Evolutionary conservation across 2,888 invertebrate genomes (phyloP).

Genomic region (Siphonodentalium dalli): DNA sequence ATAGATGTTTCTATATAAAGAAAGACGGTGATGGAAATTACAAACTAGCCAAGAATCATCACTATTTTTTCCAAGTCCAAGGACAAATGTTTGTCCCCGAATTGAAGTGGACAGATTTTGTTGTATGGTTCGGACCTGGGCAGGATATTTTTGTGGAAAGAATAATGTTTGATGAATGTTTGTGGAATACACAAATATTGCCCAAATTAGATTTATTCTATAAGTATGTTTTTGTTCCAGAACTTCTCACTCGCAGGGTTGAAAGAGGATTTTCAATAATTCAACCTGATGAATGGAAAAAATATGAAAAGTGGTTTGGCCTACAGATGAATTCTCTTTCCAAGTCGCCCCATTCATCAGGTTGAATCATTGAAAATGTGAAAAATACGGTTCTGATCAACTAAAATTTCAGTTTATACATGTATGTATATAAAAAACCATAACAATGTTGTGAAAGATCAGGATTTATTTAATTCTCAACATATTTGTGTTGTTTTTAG

Average conservation of each 20-base stretch:
- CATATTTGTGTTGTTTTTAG: too few relatives aligned
- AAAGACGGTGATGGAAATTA: not conserved
- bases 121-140: not conserved
- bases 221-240: conserved; percentile 7
- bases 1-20: not conserved
- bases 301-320: not conserved
- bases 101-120: not conserved
- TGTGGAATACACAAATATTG: not conserved
- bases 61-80: not conserved
- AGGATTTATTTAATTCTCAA: too few relatives aligned
- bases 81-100: not conserved
- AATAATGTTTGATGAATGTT: not conserved
- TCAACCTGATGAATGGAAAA: not conserved
- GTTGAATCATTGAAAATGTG: too few relatives aligned
- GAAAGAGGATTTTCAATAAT: not conserved
- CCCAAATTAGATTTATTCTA: conserved; percentile 3
- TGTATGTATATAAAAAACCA: too few relatives aligned
- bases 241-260: conserved; percentile 2
- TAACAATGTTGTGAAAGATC: too few relatives aligned
- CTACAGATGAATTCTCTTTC: too few relatives aligned
- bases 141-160: conserved; percentile 1
- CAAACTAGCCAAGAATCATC: not conserved
- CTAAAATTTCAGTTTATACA: too few relatives aligned
- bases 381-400: too few relatives aligned
- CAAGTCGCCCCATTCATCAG: too few relatives aligned